Base-by-base conservation (phyloP, 2,888 invertebrate species). In the Iphiclides podalirius region DNA sequence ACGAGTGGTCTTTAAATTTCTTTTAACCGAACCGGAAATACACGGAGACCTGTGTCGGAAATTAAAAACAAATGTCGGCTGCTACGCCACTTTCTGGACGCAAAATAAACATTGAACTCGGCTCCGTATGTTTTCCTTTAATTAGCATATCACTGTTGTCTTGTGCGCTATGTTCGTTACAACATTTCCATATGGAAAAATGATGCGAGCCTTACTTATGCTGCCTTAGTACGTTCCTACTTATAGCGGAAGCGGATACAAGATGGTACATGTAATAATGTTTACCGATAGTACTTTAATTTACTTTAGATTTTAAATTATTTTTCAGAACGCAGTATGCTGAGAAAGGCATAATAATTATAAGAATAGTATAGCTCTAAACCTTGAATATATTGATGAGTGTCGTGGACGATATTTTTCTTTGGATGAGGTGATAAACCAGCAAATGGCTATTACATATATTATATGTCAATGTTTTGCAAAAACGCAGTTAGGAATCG, bases 111-210 rank as follows among this genome's bases (percentile, higher is more conserved):
- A 79, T 59, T 53, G 70, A 67, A 69, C 66, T 66, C 76, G 70
- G n/a, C 71, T 73, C 73, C 67, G 70, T 60, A 62, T 86, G 78
- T 88, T 88, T 86, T 86, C 82, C 77, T 87, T 88, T 85, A 87
- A 87, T 88, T 87, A 88, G 72, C 87, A 88, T 88, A 84, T 81
- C 78, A 76, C 72, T 85, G 85, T 86, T 85, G 81, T 87, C 87
- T 87, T 88, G 76, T 74, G 60, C 77, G 79, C 67, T 73, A 67
- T 67, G 79, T 71, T 78, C 75, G 76, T 72, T 79, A 76, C 76
- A 80, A 74, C 76, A 88, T 88, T 86, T 83, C 83, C 88, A 87
- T 88, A 88, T 85, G 86, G 82, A 87, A 88, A 88, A 88, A 88
- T 85, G 80, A 85, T 82, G 72, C 77, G 72, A 72, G 72, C 78